These are phyloP conservation scores for Congeria kusceri DNA, from an alignment of 2,888 invertebrate genomes.

Conservation along the genomic window DNA sequence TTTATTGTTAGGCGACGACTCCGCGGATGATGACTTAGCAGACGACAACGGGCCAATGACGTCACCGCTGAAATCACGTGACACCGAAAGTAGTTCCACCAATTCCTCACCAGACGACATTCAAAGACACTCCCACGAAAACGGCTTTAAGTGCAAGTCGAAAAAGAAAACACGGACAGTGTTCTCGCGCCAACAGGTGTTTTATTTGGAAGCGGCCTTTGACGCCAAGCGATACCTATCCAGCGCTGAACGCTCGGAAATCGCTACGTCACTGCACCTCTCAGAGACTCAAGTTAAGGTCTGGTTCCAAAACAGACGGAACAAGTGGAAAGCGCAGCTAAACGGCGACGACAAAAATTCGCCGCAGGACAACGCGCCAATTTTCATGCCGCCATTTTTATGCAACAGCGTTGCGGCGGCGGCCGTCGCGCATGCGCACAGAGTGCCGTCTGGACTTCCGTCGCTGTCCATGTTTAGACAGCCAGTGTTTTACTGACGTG, in stretches of 20 bases:
- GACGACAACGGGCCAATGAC: conserved; percentile 10
- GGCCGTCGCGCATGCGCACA: conserved; percentile 35
- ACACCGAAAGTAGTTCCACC: neutral
- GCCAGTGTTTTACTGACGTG: conserved; percentile 48
- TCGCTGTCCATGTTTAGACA: conserved; percentile 40
- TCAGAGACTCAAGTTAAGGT: conserved; percentile 74
- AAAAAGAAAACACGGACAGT: conserved; percentile 74
- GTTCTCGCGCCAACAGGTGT: conserved; percentile 72
- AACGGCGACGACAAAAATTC: conserved; percentile 57
- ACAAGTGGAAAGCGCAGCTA: conserved; percentile 74
- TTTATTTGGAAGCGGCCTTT: conserved; percentile 71
- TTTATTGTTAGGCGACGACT: neutral
- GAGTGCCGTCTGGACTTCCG: conserved; percentile 23
- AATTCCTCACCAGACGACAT: conserved; percentile 18
- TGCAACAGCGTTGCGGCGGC: conserved; percentile 52
- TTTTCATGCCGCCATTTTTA: conserved; percentile 57
- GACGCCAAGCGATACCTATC: conserved; percentile 71
- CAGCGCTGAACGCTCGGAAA: conserved; percentile 70
- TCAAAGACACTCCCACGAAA: neutral
- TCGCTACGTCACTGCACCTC: conserved; percentile 66
- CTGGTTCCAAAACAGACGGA: conserved; percentile 72
- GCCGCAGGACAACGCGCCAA: conserved; percentile 44
- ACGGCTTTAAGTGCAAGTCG: conserved; percentile 37
- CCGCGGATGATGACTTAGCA: conserved; percentile 12
- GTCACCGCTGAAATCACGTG: conserved; percentile 3